Base-by-base conservation (phyloP, 2,888 invertebrate species). In the Leptura quadrifasciata region DNA sequence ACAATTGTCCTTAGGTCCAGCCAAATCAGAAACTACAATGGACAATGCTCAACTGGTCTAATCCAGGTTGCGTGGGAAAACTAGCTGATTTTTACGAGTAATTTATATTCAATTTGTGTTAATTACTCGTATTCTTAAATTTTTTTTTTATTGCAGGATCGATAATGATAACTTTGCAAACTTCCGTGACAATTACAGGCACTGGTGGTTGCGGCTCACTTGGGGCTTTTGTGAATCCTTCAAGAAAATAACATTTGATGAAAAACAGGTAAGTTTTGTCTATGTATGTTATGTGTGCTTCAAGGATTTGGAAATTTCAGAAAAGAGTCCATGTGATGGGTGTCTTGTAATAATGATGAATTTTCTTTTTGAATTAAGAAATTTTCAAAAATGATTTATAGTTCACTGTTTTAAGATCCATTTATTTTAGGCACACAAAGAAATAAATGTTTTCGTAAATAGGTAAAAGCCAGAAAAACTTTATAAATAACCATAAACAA, bases 11-110 rank as follows among this genome's bases (percentile, higher is more conserved):
- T 71, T 69, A 87, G 87, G 81, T 76, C 67, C 24, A 86, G 27
- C 86, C 86, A 17, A 83, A 87, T 82, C 85, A 84, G 76, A 88
- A 87, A 79, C 65, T 88, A 27, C 85, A 86, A 74, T 88, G 88
- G 87, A 82, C 82, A 2, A 86, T 88, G 83, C 71, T 88, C 55
- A 87, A 87, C 76, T 89, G 88, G 88, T 79, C 84, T 0, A 85
- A 85, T 79, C 85, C 85, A 18, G 85, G 84, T 21, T 83, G 81
- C 72, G 82, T 86, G 12, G 87, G 86, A 18, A 87, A 86, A 80
- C 75, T 84, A 15, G 68, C 75, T 9, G 82, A 86, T 74, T 87
- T 86, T 79, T 84, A 82, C 67, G 74, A 83, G 87, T 86, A 81
- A 77, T 80, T 75, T 71, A 54, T 15, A 8, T 70, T 15, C 12